Conservation (phyloP, 30 jellyfish, hydroid and myxozoan genomes). For the Catostylus mosaicus region DNA sequence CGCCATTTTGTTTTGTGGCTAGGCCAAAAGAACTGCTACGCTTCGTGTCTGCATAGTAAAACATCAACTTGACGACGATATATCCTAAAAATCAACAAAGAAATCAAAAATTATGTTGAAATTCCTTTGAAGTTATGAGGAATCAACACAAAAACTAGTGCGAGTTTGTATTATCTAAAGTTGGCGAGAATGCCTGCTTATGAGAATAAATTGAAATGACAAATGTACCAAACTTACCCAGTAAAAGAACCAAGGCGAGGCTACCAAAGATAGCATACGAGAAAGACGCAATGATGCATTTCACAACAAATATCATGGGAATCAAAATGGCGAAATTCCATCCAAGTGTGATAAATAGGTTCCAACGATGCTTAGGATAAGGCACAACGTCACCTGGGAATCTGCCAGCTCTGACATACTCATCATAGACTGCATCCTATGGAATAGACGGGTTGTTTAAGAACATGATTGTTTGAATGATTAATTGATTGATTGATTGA, state of each 20-base stretch:
- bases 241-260: not conserved
- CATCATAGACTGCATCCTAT: constrained; percentile 71
- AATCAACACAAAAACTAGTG: no score
- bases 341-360: constrained; percentile 29
- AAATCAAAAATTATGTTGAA: not conserved
- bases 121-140: no score
- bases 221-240: constrained; percentile 60
- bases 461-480: not conserved
- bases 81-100: constrained; percentile 48
- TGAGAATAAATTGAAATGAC: no score
- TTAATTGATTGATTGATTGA: not conserved
- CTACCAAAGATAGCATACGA: constrained; percentile 36
- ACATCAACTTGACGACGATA: constrained; percentile 33
- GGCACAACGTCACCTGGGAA: constrained; percentile 64
- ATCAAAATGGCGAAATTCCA: constrained; percentile 34
- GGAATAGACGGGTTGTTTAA: not conserved
- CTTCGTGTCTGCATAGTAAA: constrained; percentile 70
- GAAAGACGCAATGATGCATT: constrained; percentile 17
- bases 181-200: no score
- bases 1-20: constrained; percentile 13
- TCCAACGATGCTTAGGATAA: constrained; percentile 50
- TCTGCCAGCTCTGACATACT: constrained; percentile 43
- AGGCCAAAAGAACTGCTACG: constrained; percentile 91
- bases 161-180: no score
- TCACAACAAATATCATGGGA: constrained; percentile 23